A percentile compares a stretch with the other conserved stretches of the same genome.
These are phyloP conservation scores for Eristalis intricaria DNA, from an alignment of 2,888 invertebrate species.

Conservation along the genomic window DNA sequence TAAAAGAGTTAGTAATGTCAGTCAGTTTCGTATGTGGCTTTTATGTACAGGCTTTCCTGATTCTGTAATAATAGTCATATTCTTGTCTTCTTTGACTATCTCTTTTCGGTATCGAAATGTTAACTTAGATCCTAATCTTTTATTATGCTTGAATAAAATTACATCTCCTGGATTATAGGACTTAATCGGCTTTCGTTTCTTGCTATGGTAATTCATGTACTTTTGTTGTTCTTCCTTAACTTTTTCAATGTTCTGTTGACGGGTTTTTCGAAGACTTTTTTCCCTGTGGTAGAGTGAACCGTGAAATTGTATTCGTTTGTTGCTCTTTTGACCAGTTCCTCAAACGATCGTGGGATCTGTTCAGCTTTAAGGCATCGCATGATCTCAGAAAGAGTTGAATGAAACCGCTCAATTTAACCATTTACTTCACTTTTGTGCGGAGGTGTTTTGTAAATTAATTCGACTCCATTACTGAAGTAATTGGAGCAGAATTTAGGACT, in stretches of 20 bases:
- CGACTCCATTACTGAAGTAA: background rate
- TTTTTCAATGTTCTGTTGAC: no score
- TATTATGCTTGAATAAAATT: no score
- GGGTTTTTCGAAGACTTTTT: background rate
- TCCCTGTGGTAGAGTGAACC: background rate
- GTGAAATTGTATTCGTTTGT: no score
- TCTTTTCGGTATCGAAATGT: no score
- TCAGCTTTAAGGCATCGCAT: background rate
- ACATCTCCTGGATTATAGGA: no score
- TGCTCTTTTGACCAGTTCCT: no score
- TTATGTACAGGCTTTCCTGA: constrained; percentile 25
- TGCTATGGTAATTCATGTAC: no score
- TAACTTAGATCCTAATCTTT: no score
- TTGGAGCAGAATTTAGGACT: background rate
- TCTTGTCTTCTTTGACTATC: no score
- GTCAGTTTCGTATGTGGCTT: constrained; percentile 55
- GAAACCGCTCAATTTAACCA: background rate
- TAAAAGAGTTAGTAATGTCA: background rate
- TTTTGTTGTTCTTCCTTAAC: background rate
- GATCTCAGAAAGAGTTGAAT: background rate
- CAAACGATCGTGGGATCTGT: background rate
- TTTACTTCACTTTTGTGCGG: background rate
- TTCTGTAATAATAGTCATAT: no score
- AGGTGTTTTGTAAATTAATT: background rate
- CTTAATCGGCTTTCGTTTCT: no score